Percentiles rank a stretch among this genome's conserved stretches.
These are phyloP conservation scores for Ahaetulla prasina DNA, from an alignment of 2,113 vertebrate species.

Conservation along the genomic window DNA sequence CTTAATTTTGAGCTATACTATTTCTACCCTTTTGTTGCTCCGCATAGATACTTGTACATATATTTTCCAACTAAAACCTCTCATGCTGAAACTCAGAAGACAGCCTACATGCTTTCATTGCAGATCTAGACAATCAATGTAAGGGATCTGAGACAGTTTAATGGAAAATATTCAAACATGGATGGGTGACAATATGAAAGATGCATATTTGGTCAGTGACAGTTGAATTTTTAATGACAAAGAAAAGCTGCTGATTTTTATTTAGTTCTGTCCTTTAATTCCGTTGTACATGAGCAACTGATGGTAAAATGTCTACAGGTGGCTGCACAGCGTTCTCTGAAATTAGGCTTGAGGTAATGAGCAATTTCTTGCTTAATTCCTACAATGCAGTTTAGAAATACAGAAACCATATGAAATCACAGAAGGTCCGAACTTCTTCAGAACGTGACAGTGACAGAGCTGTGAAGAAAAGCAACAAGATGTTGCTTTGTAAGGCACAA, in stretches of 20 bases:
- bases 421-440: neutral
- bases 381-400: constrained; percentile 10
- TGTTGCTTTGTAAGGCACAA: neutral
- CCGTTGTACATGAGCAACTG: constrained; percentile 19
- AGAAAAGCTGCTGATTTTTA: constrained; percentile 48
- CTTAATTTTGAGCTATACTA: neutral
- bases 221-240: constrained; percentile 35
- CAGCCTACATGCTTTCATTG: neutral
- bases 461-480: neutral
- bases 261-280: constrained; percentile 46
- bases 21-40: neutral
- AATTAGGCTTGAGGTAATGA: constrained; percentile 33
- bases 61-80: neutral
- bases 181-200: neutral
- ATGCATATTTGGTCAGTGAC: constrained; percentile 31
- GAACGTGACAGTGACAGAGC: neutral
- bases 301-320: constrained; percentile 50
- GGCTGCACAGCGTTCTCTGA: constrained; percentile 29
- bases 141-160: neutral
- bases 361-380: constrained; percentile 15
- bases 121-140: neutral
- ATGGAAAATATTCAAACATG: constrained; percentile 9
- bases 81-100: fast-evolving
- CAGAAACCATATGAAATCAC: constrained; percentile 25
- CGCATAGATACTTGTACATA: fast-evolving